Percentiles rank a stretch among this genome's conserved stretches.
Evolutionary conservation across 2,888 invertebrate species (phyloP).

Genomic region (Aspidapion aeneum): DNA sequence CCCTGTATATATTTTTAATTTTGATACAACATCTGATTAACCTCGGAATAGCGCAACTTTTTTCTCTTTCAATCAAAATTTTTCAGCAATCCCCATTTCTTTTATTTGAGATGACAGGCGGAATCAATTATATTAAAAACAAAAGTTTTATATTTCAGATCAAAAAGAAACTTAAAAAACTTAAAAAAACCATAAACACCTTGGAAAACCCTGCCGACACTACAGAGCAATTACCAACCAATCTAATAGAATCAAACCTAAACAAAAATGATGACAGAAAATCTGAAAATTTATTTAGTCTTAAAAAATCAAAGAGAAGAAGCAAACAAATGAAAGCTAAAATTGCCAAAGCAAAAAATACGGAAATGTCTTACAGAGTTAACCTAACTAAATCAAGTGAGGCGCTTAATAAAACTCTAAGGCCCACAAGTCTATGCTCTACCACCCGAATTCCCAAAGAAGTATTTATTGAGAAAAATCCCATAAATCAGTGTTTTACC

Average conservation of each 20-base stretch:
- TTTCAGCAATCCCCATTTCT: too few species aligned
- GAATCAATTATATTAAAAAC: too few species aligned
- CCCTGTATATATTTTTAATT: too few species aligned
- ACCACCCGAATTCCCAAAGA: too few species aligned
- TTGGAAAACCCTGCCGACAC: slow-evolving; percentile 9
- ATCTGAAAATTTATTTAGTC: slow-evolving; percentile 13
- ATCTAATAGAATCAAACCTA: slow-evolving; percentile 14
- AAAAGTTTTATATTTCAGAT: too few species aligned
- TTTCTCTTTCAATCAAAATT: too few species aligned
- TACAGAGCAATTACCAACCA: not conserved
- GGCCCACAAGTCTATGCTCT: too few species aligned
- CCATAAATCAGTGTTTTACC: too few species aligned
- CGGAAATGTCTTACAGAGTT: slow-evolving; percentile 32
- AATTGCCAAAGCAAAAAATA: slow-evolving; percentile 36
- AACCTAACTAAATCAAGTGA: not conserved
- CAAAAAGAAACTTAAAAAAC: slow-evolving; percentile 27
- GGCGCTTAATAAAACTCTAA: not conserved
- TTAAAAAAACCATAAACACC: slow-evolving; percentile 19
- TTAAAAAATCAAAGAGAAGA: slow-evolving; percentile 36
- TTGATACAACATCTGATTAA: too few species aligned
- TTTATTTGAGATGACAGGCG: too few species aligned
- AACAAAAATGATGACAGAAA: slow-evolving; percentile 12
- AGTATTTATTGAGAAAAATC: too few species aligned
- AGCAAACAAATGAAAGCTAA: slow-evolving; percentile 34
- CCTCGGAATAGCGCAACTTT: too few species aligned